Conservation (phyloP, 2,113 vertebrate genomes). For the Romanogobio albipinnatus region DNA sequence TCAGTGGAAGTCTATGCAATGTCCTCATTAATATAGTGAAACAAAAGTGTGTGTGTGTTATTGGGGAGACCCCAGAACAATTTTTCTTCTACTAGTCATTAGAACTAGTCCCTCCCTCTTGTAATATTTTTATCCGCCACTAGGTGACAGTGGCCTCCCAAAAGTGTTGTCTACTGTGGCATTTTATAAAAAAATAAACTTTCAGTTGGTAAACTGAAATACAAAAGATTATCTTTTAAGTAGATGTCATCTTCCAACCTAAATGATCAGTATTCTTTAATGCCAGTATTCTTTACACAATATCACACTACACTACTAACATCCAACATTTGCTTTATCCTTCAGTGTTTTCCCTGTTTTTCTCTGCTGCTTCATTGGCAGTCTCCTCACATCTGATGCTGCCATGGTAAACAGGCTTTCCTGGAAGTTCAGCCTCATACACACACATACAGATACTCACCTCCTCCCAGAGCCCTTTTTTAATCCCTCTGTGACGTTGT, state of each 20-base stretch:
- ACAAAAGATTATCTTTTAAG: background rate
- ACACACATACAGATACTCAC: background rate
- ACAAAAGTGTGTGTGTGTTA: too few species aligned
- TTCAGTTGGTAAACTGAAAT: background rate
- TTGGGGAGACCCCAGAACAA: background rate
- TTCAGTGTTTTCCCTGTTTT: slow-evolving; percentile 15
- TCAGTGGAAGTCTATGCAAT: too few species aligned
- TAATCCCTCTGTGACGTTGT: slow-evolving; percentile 44
- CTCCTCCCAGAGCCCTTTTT: slow-evolving; percentile 22
- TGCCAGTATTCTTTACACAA: background rate
- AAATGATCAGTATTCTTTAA: background rate
- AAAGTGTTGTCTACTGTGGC: background rate
- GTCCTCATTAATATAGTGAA: too few species aligned
- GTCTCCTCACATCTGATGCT: slow-evolving; percentile 30
- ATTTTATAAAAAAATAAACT: background rate
- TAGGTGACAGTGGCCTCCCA: slow-evolving; percentile 22
- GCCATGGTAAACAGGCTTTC: slow-evolving; percentile 58
- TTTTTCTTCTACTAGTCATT: background rate
- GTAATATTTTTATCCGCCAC: slow-evolving; percentile 10
- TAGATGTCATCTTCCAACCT: background rate
- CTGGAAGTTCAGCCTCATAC: slow-evolving; percentile 44
- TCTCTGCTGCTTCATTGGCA: slow-evolving; percentile 40
- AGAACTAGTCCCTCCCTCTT: background rate
- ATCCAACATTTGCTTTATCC: background rate
- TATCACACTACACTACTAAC: background rate